Percentiles rank a stretch among this genome's conserved stretches.
These are phyloP conservation scores for Arizona elegans DNA, from an alignment of 2,113 vertebrate species.

Conservation along the genomic window DNA sequence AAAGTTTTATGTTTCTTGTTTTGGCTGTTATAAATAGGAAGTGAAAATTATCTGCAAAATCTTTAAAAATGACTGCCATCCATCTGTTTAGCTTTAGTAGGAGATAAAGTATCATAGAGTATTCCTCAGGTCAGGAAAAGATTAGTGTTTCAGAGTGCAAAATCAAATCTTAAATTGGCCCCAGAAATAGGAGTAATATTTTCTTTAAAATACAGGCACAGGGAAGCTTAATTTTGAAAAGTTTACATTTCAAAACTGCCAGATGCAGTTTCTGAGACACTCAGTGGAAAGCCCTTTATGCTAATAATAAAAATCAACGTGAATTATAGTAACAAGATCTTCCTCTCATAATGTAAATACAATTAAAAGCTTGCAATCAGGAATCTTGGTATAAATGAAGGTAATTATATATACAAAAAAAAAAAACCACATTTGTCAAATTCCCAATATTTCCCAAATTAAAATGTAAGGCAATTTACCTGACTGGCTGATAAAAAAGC, in stretches of 20 bases:
- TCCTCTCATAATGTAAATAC: neutral
- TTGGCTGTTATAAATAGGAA: neutral
- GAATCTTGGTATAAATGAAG: neutral
- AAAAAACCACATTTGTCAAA: neutral
- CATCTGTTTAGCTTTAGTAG: neutral
- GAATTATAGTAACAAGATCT: neutral
- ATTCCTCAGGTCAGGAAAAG: neutral
- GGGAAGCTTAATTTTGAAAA: neutral
- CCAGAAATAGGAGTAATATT: neutral
- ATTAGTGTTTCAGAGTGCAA: neutral
- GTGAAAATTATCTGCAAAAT: neutral
- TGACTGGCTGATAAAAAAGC: conserved; percentile 97
- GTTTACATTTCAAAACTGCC: neutral
- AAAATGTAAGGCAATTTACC: conserved; percentile 70
- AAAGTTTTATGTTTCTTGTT: neutral
- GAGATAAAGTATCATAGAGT: neutral
- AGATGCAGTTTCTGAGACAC: neutral
- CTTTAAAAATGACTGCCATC: neutral
- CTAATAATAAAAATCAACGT: neutral
- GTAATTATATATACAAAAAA: neutral
- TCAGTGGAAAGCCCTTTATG: neutral
- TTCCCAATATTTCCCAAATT: neutral
- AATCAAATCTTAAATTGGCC: neutral
- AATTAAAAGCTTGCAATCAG: neutral
- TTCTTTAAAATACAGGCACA: neutral